phyloP scores from a whole-genome alignment of 1,140 invertebrate species.

The Hirudo medicinalis region DNA sequence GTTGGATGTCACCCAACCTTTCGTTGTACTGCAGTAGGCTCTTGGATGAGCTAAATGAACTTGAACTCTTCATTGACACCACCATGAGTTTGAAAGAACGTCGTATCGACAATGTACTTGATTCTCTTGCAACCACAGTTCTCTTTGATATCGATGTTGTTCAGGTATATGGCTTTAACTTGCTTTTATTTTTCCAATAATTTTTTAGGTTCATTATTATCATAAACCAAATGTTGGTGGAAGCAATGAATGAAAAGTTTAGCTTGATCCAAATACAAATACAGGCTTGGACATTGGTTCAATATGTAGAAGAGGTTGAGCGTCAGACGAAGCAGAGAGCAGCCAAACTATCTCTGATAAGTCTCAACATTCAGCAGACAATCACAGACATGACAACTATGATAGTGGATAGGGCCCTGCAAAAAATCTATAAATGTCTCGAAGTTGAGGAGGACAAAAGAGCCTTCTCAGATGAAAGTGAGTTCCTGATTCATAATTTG shows the following conservation, averaged over 20 bases:
- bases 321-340: constrained; percentile 1
- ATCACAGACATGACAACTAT: background rate
- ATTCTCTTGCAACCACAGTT: background rate
- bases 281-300: background rate
- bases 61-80: constrained; percentile 53
- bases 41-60: constrained; percentile 59
- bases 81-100: background rate
- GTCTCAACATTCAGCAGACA: constrained; percentile 2
- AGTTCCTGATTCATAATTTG: background rate
- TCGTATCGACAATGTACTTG: constrained; percentile 2
- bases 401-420: background rate
- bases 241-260: too few species aligned
- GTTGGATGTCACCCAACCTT: constrained; percentile 65
- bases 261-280: background rate
- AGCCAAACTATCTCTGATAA: constrained; percentile 1
- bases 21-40: constrained; percentile 51
- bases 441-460: constrained; percentile 7
- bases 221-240: too few species aligned
- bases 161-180: background rate
- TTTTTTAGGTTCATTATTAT: too few species aligned
- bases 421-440: constrained; percentile 4
- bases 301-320: constrained; percentile 1
- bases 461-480: background rate
- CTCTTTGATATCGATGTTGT: constrained; percentile 5
- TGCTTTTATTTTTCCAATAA: background rate